A percentile compares a stretch with the other conserved stretches of the same genome.
Conservation (phyloP, 2,113 vertebrate genomes). For the Phoxinus phoxinus region DNA sequence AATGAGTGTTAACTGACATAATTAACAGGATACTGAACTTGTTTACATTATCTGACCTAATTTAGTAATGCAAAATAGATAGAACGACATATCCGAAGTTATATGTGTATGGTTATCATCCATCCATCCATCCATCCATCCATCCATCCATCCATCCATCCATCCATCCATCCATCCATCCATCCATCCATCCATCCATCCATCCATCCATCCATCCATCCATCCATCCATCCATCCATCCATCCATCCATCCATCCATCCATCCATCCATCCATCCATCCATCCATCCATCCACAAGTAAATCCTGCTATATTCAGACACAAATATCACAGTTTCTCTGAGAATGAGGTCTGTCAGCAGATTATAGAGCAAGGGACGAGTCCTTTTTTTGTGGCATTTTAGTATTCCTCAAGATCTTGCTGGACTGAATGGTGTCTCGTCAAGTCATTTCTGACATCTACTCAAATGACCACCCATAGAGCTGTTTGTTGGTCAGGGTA, state of each 20-base stretch:
- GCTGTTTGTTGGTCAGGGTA: conserved; percentile 10
- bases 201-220: too few relatives aligned
- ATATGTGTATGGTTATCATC: too few relatives aligned
- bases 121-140: too few relatives aligned
- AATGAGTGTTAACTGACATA: not conserved
- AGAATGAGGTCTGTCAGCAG: not conserved
- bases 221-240: too few relatives aligned
- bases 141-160: too few relatives aligned
- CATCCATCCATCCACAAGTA: too few relatives aligned
- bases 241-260: too few relatives aligned
- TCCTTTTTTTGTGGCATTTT: not conserved
- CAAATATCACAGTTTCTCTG: not conserved
- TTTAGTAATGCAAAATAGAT: not conserved
- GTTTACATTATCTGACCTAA: not conserved
- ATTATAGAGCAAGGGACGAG: not conserved
- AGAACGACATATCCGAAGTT: not conserved
- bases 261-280: too few relatives aligned
- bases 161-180: too few relatives aligned
- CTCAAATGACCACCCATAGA: not conserved
- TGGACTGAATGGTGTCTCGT: not conserved
- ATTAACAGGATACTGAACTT: not conserved
- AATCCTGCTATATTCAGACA: not conserved
- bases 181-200: too few relatives aligned
- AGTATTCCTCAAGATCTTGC: not conserved
- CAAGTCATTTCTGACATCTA: not conserved